These are phyloP conservation scores for Lepidocolaptes lacrymiger DNA, from an alignment of 2,797 vertebrate genomes.

Conservation along the genomic window DNA sequence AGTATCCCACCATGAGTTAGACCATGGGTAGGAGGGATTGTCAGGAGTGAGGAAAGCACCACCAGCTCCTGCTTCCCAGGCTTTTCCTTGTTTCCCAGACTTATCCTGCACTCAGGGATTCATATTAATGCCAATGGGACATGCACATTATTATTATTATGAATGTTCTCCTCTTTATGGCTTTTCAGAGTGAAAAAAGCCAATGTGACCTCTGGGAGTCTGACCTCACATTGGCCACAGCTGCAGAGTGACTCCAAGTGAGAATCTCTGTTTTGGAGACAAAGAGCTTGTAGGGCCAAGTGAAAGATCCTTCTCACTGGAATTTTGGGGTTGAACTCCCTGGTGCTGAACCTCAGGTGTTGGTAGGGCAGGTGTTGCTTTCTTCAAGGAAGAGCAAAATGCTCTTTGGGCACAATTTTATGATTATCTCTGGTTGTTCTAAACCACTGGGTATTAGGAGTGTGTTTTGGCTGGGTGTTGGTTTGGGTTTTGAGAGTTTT, in stretches of 20 bases:
- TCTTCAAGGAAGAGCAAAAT: neutral
- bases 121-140: neutral
- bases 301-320: neutral
- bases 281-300: too few relatives aligned
- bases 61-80: neutral
- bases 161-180: neutral
- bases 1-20: neutral
- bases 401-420: neutral
- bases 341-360: neutral
- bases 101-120: neutral
- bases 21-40: fast-evolving
- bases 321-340: neutral
- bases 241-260: fast-evolving
- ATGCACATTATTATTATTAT: fast-evolving
- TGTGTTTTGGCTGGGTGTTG: neutral
- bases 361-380: neutral
- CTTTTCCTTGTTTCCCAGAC: neutral
- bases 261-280: neutral
- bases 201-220: neutral
- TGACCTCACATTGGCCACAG: neutral
- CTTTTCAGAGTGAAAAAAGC: neutral
- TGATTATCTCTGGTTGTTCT: neutral
- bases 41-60: neutral
- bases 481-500: neutral
- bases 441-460: neutral